phyloP scores from a whole-genome alignment of 2,797 vertebrate species.

The Sarcophilus harrisii region DNA sequence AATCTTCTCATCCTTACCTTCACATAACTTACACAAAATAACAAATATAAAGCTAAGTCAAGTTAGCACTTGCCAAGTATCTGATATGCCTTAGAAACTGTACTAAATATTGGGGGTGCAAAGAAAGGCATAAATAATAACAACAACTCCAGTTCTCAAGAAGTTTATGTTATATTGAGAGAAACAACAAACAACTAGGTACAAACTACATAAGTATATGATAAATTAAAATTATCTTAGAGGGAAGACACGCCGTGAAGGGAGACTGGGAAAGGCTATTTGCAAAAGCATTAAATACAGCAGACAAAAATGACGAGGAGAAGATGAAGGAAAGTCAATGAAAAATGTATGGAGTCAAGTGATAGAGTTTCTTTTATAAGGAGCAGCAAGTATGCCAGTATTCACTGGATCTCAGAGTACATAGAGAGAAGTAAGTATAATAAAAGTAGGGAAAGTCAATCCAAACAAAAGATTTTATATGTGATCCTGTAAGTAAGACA shows the following conservation, averaged over 20 bases:
- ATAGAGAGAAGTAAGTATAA: background rate
- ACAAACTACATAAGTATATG: background rate
- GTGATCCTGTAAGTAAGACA: background rate
- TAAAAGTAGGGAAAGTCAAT: background rate
- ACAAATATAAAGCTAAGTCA: background rate
- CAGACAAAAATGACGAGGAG: background rate
- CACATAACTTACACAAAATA: background rate
- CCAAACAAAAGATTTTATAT: background rate
- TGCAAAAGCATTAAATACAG: background rate
- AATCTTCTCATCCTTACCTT: too few species aligned
- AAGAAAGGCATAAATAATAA: background rate
- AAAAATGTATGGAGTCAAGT: background rate
- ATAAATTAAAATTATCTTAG: background rate
- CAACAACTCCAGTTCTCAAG: background rate
- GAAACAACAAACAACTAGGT: background rate
- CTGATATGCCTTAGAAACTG: background rate
- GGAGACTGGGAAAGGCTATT: background rate
- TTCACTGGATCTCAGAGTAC: background rate
- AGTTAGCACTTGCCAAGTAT: background rate
- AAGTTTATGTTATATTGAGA: background rate
- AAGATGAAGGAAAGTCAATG: background rate
- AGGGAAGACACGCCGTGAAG: background rate
- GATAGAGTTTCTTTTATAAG: background rate
- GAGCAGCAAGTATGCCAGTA: too few species aligned
- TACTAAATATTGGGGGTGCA: background rate